Conservation (phyloP, 2,113 vertebrate species). For the Myotis lucifugus region DNA sequence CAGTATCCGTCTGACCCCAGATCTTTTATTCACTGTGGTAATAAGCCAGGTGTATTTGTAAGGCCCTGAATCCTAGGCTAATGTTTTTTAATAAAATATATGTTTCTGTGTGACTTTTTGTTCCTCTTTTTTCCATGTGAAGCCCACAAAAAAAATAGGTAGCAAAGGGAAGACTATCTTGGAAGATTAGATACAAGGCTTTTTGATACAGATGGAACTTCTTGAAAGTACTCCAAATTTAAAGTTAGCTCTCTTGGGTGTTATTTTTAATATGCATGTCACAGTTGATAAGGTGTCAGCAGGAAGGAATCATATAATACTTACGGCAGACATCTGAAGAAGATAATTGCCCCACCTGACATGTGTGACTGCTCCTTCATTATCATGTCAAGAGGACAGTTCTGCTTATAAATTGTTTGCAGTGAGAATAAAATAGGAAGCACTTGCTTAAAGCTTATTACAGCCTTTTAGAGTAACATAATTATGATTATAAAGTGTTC, state of each 20-base stretch:
- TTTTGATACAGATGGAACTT: slow-evolving; percentile 66
- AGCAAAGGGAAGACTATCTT: slow-evolving; percentile 29
- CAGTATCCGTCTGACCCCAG: not conserved
- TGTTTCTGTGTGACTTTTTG: not conserved
- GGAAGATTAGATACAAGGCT: slow-evolving; percentile 16
- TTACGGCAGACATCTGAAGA: slow-evolving; percentile 84
- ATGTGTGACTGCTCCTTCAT: slow-evolving; percentile 89
- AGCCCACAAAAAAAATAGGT: not conserved
- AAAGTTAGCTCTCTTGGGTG: slow-evolving; percentile 76
- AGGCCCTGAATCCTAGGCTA: not conserved
- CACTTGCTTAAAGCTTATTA: slow-evolving; percentile 87
- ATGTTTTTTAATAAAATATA: not conserved
- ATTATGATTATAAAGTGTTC: slow-evolving; percentile 85
- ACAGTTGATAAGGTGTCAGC: slow-evolving; percentile 86
- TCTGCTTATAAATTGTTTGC: slow-evolving; percentile 87
- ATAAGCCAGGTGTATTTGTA: not conserved
- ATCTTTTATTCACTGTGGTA: not conserved
- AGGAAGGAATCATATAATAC: slow-evolving; percentile 84
- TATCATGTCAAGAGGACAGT: slow-evolving; percentile 88
- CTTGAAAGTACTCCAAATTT: slow-evolving; percentile 68
- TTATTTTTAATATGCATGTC: slow-evolving; percentile 85
- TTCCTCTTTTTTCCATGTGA: not conserved
- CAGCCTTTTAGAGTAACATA: slow-evolving; percentile 83
- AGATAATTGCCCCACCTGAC: slow-evolving; percentile 88
- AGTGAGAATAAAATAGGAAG: slow-evolving; percentile 85